Base-by-base conservation (phyloP, 1,140 invertebrate genomes). In the Thereuonema tuberculata region DNA sequence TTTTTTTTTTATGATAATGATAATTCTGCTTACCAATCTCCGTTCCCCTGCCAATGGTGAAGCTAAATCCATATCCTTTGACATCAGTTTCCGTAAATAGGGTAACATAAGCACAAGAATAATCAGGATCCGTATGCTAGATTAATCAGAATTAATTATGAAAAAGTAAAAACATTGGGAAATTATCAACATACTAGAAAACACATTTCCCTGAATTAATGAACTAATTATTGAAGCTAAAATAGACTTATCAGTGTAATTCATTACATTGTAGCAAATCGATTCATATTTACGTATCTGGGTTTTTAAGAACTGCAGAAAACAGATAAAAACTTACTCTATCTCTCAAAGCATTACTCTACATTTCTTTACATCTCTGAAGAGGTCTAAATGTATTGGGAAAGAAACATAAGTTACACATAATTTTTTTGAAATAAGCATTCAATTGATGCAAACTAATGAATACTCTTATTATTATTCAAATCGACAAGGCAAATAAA, bases 21-120 rank as follows among this genome's bases (percentile, higher is more conserved):
- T n/a, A n/a, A n/a, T 21, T 55, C n/a, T 21, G 52, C 68, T 67
- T 76, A 85, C 83, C 82, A 56, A 93, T 81, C 75, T 93, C 87
- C 15, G 85, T 93, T 54, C 90, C 90, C 67, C 85, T 78, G 15
- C 87, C 87, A 49, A 85, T 77, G 0, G 91, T 93, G 70, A 94
- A 93, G 1, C 88, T 87, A 15, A 92, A 69, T 0, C 90, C 90
- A 71, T 86, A 81, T 2, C 90, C 89, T 67, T 82, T 60, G 2
- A 71, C 26, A 24, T 79, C 77, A 56, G 74, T 77, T 43, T 81
- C 76, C 2, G 86, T 84, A 64, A 76, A 81, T 1, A 89, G 74
- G 1, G 80, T 83, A 1, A 93, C 87, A 71, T 93, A 93, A 0
- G 87, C 87, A 67, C 87, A 91, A 0, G 90, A 93, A 71, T 93